Percentiles rank a stretch among this genome's conserved stretches.
Evolutionary conservation across 1,140 invertebrate species (phyloP).

Genomic region (Heliconius eleuchia): DNA sequence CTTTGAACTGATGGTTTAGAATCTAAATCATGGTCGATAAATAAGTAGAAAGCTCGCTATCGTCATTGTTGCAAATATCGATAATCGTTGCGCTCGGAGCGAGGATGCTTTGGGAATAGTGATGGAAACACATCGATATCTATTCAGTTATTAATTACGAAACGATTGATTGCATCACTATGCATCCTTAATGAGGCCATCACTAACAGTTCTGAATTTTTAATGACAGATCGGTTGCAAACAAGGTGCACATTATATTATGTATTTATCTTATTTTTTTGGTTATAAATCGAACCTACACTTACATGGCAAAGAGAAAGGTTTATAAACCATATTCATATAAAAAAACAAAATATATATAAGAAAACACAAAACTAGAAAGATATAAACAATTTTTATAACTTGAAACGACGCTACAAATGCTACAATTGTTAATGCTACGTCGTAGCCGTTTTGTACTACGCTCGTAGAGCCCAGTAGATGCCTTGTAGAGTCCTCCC

Average conservation of each 20-base stretch:
- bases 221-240: background rate
- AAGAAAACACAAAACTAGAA: background rate
- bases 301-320: background rate
- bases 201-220: background rate
- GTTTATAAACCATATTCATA: background rate
- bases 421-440: slow-evolving; percentile 16
- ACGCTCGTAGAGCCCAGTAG: slow-evolving; percentile 15
- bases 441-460: slow-evolving; percentile 18
- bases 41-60: slow-evolving; percentile 43
- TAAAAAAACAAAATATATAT: background rate
- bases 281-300: background rate
- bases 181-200: background rate
- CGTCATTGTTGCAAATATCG: slow-evolving; percentile 55
- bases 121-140: slow-evolving; percentile 19
- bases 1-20: slow-evolving; percentile 11
- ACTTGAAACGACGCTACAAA: background rate
- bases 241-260: background rate
- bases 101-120: slow-evolving; percentile 27
- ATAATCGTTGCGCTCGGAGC: slow-evolving; percentile 41
- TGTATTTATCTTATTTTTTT: too few relatives aligned
- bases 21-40: slow-evolving; percentile 53
- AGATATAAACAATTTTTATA: background rate
- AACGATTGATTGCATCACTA: background rate
- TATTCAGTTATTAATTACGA: background rate
- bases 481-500: background rate